Evolutionary conservation across 2,113 vertebrate genomes (phyloP).

Genomic region (Dissostichus mawsoni): DNA sequence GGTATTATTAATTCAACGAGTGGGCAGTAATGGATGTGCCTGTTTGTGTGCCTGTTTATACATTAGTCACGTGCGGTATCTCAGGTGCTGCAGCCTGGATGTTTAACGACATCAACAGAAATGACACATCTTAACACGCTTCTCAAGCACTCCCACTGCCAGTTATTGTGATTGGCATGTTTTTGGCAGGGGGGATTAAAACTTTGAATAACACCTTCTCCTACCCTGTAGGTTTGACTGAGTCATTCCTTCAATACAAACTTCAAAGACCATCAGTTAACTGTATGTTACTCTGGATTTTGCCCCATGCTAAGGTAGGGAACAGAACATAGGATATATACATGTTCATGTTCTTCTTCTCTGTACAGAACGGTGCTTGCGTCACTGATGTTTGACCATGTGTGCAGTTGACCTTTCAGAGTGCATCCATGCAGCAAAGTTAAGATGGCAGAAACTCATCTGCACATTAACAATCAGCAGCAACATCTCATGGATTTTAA

Average conservation of each 20-base stretch:
- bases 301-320: slow-evolving; percentile 22
- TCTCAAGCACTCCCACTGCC: slow-evolving; percentile 33
- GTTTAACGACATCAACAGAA: slow-evolving; percentile 33
- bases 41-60: slow-evolving; percentile 14
- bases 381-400: background rate
- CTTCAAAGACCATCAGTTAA: slow-evolving; percentile 30
- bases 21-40: slow-evolving; percentile 6
- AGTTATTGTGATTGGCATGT: slow-evolving; percentile 42
- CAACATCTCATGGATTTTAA: slow-evolving; percentile 32
- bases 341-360: background rate
- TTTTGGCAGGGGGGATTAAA: slow-evolving; percentile 33
- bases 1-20: slow-evolving; percentile 10
- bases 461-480: slow-evolving; percentile 6
- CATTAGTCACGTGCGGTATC: slow-evolving; percentile 6
- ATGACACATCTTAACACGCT: slow-evolving; percentile 21
- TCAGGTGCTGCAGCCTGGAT: slow-evolving; percentile 19
- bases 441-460: slow-evolving; percentile 15
- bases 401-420: slow-evolving; percentile 25
- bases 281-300: slow-evolving; percentile 24
- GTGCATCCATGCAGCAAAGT: slow-evolving; percentile 12
- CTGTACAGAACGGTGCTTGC: background rate
- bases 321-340: background rate
- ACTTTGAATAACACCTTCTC: slow-evolving; percentile 38
- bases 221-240: slow-evolving; percentile 31
- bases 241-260: slow-evolving; percentile 9